phyloP scores from a whole-genome alignment of 1,140 invertebrate genomes.

The Antheraea pernyi region DNA sequence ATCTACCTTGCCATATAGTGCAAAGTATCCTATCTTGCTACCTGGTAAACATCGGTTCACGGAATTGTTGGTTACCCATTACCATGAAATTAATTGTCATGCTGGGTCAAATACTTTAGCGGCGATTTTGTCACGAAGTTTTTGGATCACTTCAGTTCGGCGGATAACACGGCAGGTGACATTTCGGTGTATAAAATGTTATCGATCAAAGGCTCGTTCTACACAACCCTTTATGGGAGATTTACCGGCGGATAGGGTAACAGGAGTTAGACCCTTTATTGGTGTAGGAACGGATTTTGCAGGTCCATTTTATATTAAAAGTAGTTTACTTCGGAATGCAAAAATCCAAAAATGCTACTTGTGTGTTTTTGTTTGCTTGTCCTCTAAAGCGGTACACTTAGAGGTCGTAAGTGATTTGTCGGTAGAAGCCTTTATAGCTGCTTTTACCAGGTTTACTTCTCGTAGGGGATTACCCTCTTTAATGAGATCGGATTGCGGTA shows the following conservation, averaged over 20 bases:
- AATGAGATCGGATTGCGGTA: no score
- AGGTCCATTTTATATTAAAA: neutral
- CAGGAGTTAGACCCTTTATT: neutral
- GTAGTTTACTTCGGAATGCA: neutral
- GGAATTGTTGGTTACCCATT: constrained; percentile 15
- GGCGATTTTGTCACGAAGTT: constrained; percentile 14
- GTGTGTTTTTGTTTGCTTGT: neutral
- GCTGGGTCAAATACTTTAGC: constrained; percentile 13
- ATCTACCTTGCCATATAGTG: neutral
- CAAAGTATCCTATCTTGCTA: constrained; percentile 17
- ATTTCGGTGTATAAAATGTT: neutral
- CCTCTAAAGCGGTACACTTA: no score
- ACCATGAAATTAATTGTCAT: constrained; percentile 17
- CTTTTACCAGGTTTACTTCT: constrained; percentile 13
- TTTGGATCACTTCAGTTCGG: constrained; percentile 22
- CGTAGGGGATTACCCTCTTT: no score
- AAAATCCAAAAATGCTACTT: neutral
- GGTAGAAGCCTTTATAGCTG: constrained; percentile 21
- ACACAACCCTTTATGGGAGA: neutral
- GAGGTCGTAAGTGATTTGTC: neutral
- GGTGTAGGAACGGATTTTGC: neutral
- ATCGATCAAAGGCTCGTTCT: neutral
- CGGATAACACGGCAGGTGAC: neutral
- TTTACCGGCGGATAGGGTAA: neutral
- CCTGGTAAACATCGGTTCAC: constrained; percentile 12